Evolutionary conservation across 2,113 vertebrate genomes (phyloP).

Genomic region (Gorsachius goisagi): DNA sequence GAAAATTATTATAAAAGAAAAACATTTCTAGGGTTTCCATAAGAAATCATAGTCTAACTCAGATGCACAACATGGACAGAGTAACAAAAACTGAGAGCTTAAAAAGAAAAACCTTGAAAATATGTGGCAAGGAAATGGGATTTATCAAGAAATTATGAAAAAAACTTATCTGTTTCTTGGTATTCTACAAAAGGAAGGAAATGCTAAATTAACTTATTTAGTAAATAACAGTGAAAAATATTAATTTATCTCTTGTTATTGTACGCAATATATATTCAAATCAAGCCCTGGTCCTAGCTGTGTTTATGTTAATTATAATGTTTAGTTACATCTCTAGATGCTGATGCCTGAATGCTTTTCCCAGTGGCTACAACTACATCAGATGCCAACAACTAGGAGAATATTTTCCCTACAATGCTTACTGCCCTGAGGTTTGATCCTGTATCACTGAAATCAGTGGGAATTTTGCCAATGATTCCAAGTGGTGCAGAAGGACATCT

Average conservation of each 20-base stretch:
- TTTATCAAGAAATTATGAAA: neutral
- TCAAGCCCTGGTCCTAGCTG: neutral
- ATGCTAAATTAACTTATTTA: neutral
- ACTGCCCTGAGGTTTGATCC: neutral
- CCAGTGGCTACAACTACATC: neutral
- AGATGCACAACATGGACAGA: neutral
- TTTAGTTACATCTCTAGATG: neutral
- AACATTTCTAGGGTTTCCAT: neutral
- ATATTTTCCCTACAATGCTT: neutral
- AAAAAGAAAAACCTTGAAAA: neutral
- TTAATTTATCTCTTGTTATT: neutral
- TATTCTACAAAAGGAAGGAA: neutral
- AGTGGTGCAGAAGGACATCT: neutral
- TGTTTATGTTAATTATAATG: neutral
- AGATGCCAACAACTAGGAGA: neutral
- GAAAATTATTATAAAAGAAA: neutral
- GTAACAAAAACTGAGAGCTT: neutral
- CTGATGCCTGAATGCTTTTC: neutral
- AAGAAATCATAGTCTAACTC: neutral
- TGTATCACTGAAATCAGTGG: neutral
- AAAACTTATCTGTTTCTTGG: neutral
- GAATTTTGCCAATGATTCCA: neutral
- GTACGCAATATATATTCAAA: neutral
- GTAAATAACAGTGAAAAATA: neutral
- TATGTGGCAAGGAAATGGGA: neutral